Base-by-base conservation (phyloP, 1,140 invertebrate species). In the Polyergus mexicanus region DNA sequence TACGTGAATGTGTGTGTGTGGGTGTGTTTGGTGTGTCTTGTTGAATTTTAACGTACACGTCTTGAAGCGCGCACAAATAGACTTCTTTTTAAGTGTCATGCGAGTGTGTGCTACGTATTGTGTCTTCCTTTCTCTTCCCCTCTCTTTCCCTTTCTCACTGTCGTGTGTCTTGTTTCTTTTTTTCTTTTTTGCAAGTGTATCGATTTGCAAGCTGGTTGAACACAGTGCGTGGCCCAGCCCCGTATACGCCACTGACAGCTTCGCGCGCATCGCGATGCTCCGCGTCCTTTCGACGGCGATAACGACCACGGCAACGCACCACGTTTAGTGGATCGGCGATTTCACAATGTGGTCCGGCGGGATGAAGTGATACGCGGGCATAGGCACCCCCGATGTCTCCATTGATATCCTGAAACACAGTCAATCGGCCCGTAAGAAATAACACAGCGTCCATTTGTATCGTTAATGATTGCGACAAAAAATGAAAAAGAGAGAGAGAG, bases 271-370 rank as follows among this genome's bases (percentile, higher is more conserved):
- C 86, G 88, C 81, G 88, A 91, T 78, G 88, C 81, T 85, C 83
- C 87, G 87, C 92, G 90, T 92, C 91, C 88, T 88, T 89, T 80
- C 83, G 84, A 92, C 89, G 89, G 91, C 88, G 90, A 92, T 89
- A 89, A 91, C 92, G 92, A 92, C 86, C 85, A 88, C 88, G 85
- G 91, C 89, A 89, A 86, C 89, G 66, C 81, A 84, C 91, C 90
- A 92, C 92, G 94, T 91, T 97, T 97, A 98, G 96, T 98, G 98
- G 93, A 98, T 98, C 89, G 97, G 97, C 86, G 98, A 97, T 95
- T 98, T 98, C 91, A 98, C 97, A 94, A 98, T 98, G 96, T 98
- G 97, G 95, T 98, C 98, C 75, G 98, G 98, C 89, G 98, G 97
- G 94, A 98, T 97, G 96, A 98, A 98, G 94, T 98, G 98, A 96